Conservation (phyloP, 30 jellyfish, hydroid and myxozoan genomes). For the Hydra vulgaris region DNA sequence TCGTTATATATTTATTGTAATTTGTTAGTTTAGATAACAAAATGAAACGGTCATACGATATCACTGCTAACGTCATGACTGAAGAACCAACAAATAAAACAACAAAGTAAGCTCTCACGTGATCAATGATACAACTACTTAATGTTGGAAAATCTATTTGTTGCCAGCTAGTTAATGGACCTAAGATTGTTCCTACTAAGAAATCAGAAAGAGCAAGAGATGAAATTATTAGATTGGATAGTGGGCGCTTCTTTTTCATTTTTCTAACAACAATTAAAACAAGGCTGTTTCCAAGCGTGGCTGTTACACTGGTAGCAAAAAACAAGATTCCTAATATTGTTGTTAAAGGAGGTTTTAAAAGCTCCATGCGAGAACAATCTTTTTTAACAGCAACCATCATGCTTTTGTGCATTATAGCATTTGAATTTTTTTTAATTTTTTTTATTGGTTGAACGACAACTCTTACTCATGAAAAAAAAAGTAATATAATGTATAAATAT, state of each 20-base stretch:
- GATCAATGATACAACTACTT: conserved; percentile 33
- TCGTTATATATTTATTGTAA: conserved; percentile 39
- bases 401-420: too few species aligned
- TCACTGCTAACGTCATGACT: conserved; percentile 39
- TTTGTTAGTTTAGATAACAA: conserved; percentile 38
- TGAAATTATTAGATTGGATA: conserved; percentile 32
- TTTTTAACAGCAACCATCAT: too few species aligned
- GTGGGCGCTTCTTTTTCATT: conserved; percentile 27
- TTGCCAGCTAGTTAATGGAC: conserved; percentile 42
- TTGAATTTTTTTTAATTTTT: too few species aligned
- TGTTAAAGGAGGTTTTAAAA: conserved; percentile 22
- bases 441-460: too few species aligned
- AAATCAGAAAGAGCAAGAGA: conserved; percentile 67
- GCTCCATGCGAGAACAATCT: not conserved
- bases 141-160: conserved; percentile 16
- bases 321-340: conserved; percentile 35
- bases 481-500: too few species aligned
- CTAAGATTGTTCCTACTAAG: conserved; percentile 46
- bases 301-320: conserved; percentile 14
- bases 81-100: conserved; percentile 68
- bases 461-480: too few species aligned
- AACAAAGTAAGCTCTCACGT: conserved; percentile 37
- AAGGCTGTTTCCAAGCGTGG: conserved; percentile 29
- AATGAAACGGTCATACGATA: conserved; percentile 57
- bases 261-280: conserved; percentile 17